Evolutionary conservation across 2,797 vertebrate genomes (phyloP).

Genomic region (Channallabes apus): DNA sequence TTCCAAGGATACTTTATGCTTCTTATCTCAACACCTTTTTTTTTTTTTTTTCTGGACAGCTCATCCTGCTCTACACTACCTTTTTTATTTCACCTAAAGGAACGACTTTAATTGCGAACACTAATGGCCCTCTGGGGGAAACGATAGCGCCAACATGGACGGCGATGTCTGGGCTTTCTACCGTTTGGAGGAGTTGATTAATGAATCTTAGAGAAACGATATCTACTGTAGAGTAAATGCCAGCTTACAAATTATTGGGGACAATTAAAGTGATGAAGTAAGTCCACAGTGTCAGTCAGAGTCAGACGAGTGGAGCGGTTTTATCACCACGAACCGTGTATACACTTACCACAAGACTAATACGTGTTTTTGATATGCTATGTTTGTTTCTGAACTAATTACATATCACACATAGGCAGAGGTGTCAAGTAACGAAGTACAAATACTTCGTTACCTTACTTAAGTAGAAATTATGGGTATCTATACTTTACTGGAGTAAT

Average conservation of each 20-base stretch:
- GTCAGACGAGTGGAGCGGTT: neutral
- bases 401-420: neutral
- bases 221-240: conserved; percentile 36
- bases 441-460: too few species aligned
- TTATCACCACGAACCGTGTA: neutral
- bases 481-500: too few species aligned
- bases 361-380: neutral
- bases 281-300: conserved; percentile 22
- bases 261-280: conserved; percentile 41
- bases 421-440: too few species aligned
- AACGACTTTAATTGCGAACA: conserved; percentile 31
- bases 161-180: conserved; percentile 34
- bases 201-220: conserved; percentile 37
- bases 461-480: too few species aligned
- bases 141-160: neutral
- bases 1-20: neutral
- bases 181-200: conserved; percentile 36
- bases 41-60: neutral
- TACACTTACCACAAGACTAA: neutral
- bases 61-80: neutral
- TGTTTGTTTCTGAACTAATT: neutral
- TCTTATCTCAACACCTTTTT: neutral
- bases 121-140: conserved; percentile 1
- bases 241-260: conserved; percentile 45
- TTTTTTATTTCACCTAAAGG: conserved; percentile 15